These are phyloP conservation scores for Fragum whitleyi DNA, from an alignment of 2,888 invertebrate species.

Conservation along the genomic window DNA sequence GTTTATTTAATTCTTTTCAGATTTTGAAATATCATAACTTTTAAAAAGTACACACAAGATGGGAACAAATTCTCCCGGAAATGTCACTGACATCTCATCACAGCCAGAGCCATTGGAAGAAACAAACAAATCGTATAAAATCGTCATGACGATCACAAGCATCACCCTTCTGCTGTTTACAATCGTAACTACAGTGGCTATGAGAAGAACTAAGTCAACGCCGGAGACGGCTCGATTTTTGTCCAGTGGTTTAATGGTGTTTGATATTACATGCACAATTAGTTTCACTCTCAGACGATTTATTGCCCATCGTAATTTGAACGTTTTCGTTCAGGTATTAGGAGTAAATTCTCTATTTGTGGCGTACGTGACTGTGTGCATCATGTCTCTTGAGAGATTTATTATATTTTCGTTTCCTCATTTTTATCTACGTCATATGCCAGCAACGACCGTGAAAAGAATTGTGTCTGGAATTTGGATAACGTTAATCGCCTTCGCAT, in stretches of 20 bases:
- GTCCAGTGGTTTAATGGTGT: conserved; percentile 38
- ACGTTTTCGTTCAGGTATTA: conserved; percentile 37
- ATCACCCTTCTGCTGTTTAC: conserved; percentile 1
- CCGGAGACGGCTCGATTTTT: conserved; percentile 35
- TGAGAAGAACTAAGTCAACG: conserved; percentile 5
- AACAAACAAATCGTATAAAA: not conserved
- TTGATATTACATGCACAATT: conserved; percentile 30
- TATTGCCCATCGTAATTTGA: conserved; percentile 19
- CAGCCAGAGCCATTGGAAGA: no score
- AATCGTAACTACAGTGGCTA: not conserved
- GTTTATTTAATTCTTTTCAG: no score
- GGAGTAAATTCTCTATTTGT: conserved; percentile 28
- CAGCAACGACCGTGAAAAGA: conserved; percentile 4
- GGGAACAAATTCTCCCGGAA: no score
- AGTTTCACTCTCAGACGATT: conserved; percentile 34
- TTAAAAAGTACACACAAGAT: no score
- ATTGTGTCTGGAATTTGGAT: conserved; percentile 25
- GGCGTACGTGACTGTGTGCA: conserved; percentile 39
- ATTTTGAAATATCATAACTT: no score
- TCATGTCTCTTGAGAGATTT: conserved; percentile 47
- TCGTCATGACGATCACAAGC: not conserved
- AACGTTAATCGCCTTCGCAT: not conserved
- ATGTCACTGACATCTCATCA: no score
- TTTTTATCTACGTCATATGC: conserved; percentile 33
- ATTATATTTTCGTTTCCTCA: conserved; percentile 36